Evolutionary conservation across 1,140 invertebrate genomes (phyloP), one percentile per base, ranked within the genome.

Genomic region (Argopecten irradians): DNA sequence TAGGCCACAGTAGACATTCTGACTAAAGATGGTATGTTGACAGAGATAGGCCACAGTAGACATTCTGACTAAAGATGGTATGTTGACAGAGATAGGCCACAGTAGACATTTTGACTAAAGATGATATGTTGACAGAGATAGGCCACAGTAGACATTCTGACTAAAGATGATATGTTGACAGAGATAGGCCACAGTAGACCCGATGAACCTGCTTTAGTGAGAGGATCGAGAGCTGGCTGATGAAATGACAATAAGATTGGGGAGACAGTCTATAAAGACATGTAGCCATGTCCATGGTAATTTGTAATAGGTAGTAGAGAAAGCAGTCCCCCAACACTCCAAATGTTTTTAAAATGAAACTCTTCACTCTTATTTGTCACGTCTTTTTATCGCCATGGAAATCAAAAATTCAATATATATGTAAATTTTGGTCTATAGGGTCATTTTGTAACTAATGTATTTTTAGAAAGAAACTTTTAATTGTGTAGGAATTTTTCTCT

Each of bases 351-450:
- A 71, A 71, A 71, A 71, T 71, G 55, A 71, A 71, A 71, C 55
- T 71, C 55, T 71, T 71, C 55, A 71, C 55, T 71, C 55, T 28
- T 71, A 71, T 71, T 71, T 71, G 55, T 71, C 55, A 71, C 55
- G 55, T 71, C 55, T 28, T 71, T 71, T 71, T 71, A 71, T 71
- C 55, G 55, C 55, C 55, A 71, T 71, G 55, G 55, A 71, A 71
- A 71, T 71, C 55, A 71, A 71, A 71, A 71, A 71, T 71, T 71
- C 55, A 71, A 71, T 71, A 71, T 71, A 71, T 71, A 71, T 71
- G 55, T 71, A 71, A 71, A 71, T 71, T n/a, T 28, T 71, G 22
- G 55, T n/a, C n/a, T 28, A 28, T 3, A 7, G n/a, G 55, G 55
- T n/a, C n/a, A 71, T 28, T 71, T 71, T 71, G 55, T 71, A 71